Base-by-base conservation (phyloP, 1,140 invertebrate species). In the Lordiphosa mommai region DNA sequence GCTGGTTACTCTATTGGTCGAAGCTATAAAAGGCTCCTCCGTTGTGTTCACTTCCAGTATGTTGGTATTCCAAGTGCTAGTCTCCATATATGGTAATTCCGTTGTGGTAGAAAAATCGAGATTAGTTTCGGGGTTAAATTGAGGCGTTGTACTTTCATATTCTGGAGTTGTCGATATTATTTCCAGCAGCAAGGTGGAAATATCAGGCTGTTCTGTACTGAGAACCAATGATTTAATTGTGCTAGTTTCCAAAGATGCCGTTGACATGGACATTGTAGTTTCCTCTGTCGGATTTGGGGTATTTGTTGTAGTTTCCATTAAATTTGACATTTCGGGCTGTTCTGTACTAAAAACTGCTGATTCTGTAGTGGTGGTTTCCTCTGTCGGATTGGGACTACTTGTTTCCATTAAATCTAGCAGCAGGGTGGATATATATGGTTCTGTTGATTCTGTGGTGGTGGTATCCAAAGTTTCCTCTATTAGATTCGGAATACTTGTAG, bases 81-180 rank as follows among this genome's bases (percentile, higher is more conserved):
- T 38, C n/a, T 29, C 47, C 0, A 10, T 37, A 20, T 33, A 9
- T 13, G 12, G 16, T 4, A 48, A n/a, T 40, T 37, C 58, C 5
- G 60, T 13, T 5, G 38, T 14, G 44, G 40, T 47, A n/a, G 20
- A 17, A n/a, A 14, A 8, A 13, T 38, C 29, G 29, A 14, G 0
- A 14, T 17, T 27, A 4, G 5, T 20, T 16, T 38, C 29, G 29
- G 12, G 0, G 12, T 17, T 27, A 4, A 3, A 14, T 16, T 56
- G 17, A 2, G 60, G 30, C 12, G 46, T 50, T 2, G 66, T 61
- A 4, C 27, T 14, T 29, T 73, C 65, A 1, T 51, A 13, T 0
- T 51, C 64, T 4, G 70, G 52, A 17, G 56, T 57, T 2, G 14
- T 66, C 17, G 64, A 50, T 55, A 82, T 74, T 29, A 80, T 82